Evolutionary conservation across 2,113 vertebrate species (phyloP).

Genomic region (Rhea pennata): DNA sequence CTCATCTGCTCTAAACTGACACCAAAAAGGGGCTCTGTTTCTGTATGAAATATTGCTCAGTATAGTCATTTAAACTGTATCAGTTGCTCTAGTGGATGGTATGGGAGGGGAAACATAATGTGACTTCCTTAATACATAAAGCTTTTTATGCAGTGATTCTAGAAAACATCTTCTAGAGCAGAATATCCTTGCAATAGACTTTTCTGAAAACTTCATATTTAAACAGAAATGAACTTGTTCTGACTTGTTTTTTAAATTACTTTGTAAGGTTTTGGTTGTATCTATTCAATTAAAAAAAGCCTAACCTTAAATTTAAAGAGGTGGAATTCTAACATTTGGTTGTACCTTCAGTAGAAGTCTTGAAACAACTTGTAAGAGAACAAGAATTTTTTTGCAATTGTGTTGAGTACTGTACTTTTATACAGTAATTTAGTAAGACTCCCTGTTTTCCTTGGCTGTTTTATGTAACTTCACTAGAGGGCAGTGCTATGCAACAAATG

Average conservation of each 20-base stretch:
- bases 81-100: neutral
- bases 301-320: too few species aligned
- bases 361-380: neutral
- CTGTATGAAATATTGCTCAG: accelerated
- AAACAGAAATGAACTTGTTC: neutral
- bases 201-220: neutral
- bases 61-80: neutral
- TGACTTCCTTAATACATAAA: neutral
- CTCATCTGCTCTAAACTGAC: accelerated
- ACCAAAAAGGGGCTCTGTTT: neutral
- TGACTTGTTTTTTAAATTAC: neutral
- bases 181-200: neutral
- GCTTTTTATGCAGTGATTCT: neutral
- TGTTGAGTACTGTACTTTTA: neutral
- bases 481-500: conserved; percentile 89
- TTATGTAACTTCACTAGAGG: conserved; percentile 78
- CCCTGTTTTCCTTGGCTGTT: neutral
- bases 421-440: too few species aligned
- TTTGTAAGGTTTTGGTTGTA: too few species aligned
- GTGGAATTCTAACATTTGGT: neutral
- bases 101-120: neutral
- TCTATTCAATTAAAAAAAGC: too few species aligned
- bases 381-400: neutral
- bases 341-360: neutral
- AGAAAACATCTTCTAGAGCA: accelerated